Percentiles rank a stretch among this genome's conserved stretches.
phyloP scores from a whole-genome alignment of 1,140 invertebrate genomes.

The Dryas iulia region DNA sequence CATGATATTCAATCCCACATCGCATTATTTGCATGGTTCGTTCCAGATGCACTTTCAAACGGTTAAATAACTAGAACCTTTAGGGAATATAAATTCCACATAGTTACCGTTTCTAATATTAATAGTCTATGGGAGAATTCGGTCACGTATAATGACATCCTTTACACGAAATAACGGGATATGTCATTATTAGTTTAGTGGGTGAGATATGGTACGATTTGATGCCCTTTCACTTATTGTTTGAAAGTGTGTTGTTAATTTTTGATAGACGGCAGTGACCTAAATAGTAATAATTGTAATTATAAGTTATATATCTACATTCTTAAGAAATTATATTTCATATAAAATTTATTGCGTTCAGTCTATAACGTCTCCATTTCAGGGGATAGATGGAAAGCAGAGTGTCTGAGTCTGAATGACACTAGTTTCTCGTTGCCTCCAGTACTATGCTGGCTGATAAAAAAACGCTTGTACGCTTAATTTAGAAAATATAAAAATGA shows the following conservation, averaged over 20 bases:
- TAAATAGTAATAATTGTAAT: background rate
- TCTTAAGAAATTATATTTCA: background rate
- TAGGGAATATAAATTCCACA: slow-evolving; percentile 33
- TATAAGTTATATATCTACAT: background rate
- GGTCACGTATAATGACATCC: slow-evolving; percentile 39
- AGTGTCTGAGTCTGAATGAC: too few species aligned
- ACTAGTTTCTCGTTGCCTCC: too few species aligned
- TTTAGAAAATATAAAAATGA: too few species aligned
- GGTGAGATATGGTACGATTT: slow-evolving; percentile 21
- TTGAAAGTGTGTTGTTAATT: slow-evolving; percentile 2
- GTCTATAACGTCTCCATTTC: too few species aligned
- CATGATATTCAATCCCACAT: slow-evolving; percentile 26
- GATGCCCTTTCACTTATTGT: slow-evolving; percentile 35
- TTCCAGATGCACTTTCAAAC: slow-evolving; percentile 36
- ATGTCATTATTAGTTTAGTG: slow-evolving; percentile 33
- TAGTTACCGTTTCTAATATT: slow-evolving; percentile 36
- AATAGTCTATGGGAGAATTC: slow-evolving; percentile 31
- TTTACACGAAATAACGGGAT: slow-evolving; percentile 23
- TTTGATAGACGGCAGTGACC: background rate
- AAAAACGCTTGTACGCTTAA: too few species aligned
- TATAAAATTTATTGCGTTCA: too few species aligned
- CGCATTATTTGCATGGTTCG: slow-evolving; percentile 29
- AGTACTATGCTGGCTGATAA: too few species aligned
- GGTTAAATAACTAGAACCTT: slow-evolving; percentile 39
- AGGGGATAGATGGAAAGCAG: too few species aligned